Evolutionary conservation across 2,888 invertebrate genomes (phyloP).

Genomic region (Steinernema hermaphroditum): DNA sequence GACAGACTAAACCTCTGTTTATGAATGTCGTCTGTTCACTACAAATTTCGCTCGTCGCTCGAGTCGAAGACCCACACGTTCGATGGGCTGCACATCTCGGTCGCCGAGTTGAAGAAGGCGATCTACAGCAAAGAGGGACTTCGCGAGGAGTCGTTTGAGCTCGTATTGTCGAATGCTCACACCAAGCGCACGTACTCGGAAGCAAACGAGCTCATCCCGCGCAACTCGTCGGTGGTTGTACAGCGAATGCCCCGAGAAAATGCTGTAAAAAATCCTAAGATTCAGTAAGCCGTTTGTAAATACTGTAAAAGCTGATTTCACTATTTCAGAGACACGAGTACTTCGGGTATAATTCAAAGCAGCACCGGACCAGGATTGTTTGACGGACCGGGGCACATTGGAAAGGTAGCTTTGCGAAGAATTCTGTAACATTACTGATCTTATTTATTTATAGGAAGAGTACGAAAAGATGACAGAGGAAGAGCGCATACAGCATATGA

Average conservation of each 20-base stretch:
- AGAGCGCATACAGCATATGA: slow-evolving; percentile 96
- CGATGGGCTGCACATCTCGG: slow-evolving; percentile 87
- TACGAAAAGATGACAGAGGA: slow-evolving; percentile 86
- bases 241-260: slow-evolving; percentile 81
- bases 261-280: slow-evolving; percentile 63
- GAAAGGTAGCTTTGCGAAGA: too few relatives aligned
- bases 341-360: slow-evolving; percentile 42
- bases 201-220: slow-evolving; percentile 88
- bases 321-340: slow-evolving; percentile 41
- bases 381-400: slow-evolving; percentile 38
- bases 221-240: slow-evolving; percentile 93
- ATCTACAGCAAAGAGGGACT: slow-evolving; percentile 93
- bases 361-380: neutral
- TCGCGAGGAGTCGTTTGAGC: slow-evolving; percentile 84
- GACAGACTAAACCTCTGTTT: too few relatives aligned
- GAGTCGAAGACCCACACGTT: slow-evolving; percentile 87
- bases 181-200: slow-evolving; percentile 75
- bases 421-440: neutral
- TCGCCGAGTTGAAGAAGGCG: slow-evolving; percentile 89
- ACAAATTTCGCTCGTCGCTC: slow-evolving; percentile 94
- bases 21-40: slow-evolving; percentile 82
- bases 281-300: slow-evolving; percentile 56
- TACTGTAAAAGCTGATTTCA: neutral
- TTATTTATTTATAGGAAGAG: slow-evolving; percentile 50
- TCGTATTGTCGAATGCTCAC: slow-evolving; percentile 80